Base-by-base conservation (phyloP, 2,113 vertebrate species). In the Malurus cyaneus region DNA sequence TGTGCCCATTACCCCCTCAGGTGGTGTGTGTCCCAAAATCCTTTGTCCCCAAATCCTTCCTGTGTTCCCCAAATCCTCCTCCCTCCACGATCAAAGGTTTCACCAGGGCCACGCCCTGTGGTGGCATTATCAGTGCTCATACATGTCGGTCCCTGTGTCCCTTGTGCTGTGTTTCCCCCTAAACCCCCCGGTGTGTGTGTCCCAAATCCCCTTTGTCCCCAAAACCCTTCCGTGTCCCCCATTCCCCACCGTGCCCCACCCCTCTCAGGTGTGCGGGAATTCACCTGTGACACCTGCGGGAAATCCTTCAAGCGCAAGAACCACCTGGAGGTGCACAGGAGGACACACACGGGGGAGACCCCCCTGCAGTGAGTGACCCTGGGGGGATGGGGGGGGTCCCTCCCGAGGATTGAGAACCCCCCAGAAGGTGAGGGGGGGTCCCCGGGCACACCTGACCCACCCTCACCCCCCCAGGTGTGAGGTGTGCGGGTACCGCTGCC, bases 291-390 rank as follows among this genome's bases (percentile, higher is more conserved):
- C 86, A 99, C 98, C 1, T 99, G 99, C 3, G 99, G 99, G 14
- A 99, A 99, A 46, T 99, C 99, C 1, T 99, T 99, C 78, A 99
- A 99, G 87, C 98, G 99, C n/a, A 99, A 99, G 93, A 99, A 99
- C 95, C 99, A 99, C 93, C 96, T 99, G 93, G 99, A 99, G 66
- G 99, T 99, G 11, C 99, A 99, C 96, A 91, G 99, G 52, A 97
- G 99, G 89, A 99, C 98, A 0, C 99, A 99, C 98, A 99, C 98
- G 0, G 99, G 99, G 54, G 99, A 99, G 95, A 71, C 74, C 34
- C 85, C 85, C 49, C 57, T 79, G 74, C 65, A 79, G 85, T 99
- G 91, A 98, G 99, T 98, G 69, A 26, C 1, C 4, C 36, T 36
- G 36, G 7, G 36, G 34, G 28, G 19, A 12, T 17, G 34, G 29